Evolutionary conservation across 1,140 invertebrate genomes (phyloP), one percentile per base, ranked within the genome.

Genomic region (Temnothorax curvispinosus): DNA sequence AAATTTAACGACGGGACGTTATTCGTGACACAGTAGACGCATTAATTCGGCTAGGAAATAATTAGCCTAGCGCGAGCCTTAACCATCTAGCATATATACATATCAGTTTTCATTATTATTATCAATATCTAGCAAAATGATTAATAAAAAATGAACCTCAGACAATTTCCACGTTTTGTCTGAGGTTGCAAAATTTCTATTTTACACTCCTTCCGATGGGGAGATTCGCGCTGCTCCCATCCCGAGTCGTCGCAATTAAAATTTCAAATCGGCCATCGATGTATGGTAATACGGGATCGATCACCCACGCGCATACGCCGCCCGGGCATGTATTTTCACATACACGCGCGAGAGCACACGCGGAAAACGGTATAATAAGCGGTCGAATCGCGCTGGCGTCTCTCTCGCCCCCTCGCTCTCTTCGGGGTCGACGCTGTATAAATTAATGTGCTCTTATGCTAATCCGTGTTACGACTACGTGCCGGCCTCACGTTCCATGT

Each of bases 401-500:
- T 56, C 38, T 41, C 50, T 71, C 78, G 38, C 15, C 21, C 21
- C 41, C 52, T 11, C 15, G 18, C 67, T 72, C 58, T 69, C 65
- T 50, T 69, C 41, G 65, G 65, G 65, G 65, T 41, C 62, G 32
- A 18, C 54, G 62, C 67, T 81, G 44, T 81, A 71, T 86, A 69
- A 86, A 86, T 86, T 86, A 86, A 86, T 86, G 54, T 81, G 85
- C 77, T 86, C 65, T 62, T 86, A 86, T 86, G 76, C 77, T 86
- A 86, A 86, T 86, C 65, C 50, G 54, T 58, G 52, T 69, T 80
- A 67, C 64, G 85, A 69, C 44, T 60, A 80, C 58, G 77, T 72
- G 54, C 38, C 32, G 54, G 27, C 71, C 54, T 60, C 54, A 27
- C 58, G 62, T 67, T 67, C 77, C 41, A 54, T 84, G 69, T 84